Evolutionary conservation across 2,888 invertebrate genomes (phyloP).

Genomic region (Stenoptilia bipunctidactyla): DNA sequence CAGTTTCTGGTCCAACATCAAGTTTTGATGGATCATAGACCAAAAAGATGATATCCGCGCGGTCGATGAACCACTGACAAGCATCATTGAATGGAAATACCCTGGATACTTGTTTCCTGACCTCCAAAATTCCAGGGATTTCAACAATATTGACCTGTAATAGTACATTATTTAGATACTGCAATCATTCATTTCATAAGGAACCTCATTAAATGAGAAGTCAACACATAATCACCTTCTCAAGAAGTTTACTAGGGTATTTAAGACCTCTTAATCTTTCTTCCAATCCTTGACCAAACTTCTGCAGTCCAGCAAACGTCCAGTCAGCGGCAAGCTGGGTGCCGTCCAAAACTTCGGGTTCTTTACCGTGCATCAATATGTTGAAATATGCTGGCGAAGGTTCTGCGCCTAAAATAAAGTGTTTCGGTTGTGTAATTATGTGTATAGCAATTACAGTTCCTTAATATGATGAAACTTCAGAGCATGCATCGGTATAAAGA

Average conservation of each 20-base stretch:
- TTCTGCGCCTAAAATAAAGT: constrained; percentile 82
- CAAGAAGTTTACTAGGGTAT: constrained; percentile 85
- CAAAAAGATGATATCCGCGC: constrained; percentile 94
- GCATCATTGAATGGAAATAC: constrained; percentile 96
- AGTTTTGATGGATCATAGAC: constrained; percentile 96
- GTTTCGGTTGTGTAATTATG: too few relatives aligned
- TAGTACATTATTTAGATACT: constrained; percentile 8
- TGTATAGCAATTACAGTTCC: too few relatives aligned
- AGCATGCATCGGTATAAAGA: too few relatives aligned
- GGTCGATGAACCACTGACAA: constrained; percentile 97
- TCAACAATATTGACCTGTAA: constrained; percentile 92
- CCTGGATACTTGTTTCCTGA: constrained; percentile 91
- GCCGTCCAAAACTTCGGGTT: constrained; percentile 88
- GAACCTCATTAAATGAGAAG: too few relatives aligned
- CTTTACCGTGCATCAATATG: constrained; percentile 89
- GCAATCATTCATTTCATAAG: too few relatives aligned
- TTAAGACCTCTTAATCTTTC: constrained; percentile 87
- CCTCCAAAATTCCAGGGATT: constrained; percentile 95
- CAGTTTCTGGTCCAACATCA: constrained; percentile 95
- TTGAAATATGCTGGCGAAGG: constrained; percentile 95
- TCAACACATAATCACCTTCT: constrained; percentile 75
- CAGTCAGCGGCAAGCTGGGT: constrained; percentile 95
- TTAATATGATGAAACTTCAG: too few relatives aligned
- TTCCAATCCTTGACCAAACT: constrained; percentile 94
- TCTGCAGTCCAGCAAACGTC: constrained; percentile 93